Evolutionary conservation across 2,113 vertebrate species (phyloP), one percentile per base, ranked within the genome.

Genomic region (Pao palembangensis): DNA sequence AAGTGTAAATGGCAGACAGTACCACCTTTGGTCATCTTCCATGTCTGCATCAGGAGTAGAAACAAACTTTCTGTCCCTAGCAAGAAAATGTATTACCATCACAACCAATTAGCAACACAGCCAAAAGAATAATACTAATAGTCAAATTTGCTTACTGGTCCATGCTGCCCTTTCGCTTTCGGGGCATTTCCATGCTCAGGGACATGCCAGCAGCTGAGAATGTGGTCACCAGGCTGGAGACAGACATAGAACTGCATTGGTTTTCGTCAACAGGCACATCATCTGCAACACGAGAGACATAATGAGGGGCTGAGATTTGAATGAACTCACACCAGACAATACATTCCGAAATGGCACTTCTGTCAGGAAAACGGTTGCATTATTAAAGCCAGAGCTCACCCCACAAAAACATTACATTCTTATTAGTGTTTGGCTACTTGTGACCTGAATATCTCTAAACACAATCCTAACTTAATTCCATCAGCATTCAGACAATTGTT

Each of bases 151-250:
- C 94, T 92, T 67, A 96, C 95, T 90, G 92, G 58, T 96, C 94
- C 11, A 86, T 89, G 67, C 93, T 95, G 70, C 90, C 91, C 82
- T 93, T 95, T 56, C 93, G 91, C 67, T 98, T 97, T 69, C 93
- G 88, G 14, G 94, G 89, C 71, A 93, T 86, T 64, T 94, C 94
- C 55, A 56, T 69, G 15, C 56, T 89, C 18, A 90, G 80, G 11
- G 91, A 71, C 56, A 89, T 17, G 58, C 77, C 44, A 64, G 63
- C 42, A 59, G 82, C 75, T 61, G 88, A 58, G 8, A 77, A 17
- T 0, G 91, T 63, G 60, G 81, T 89, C 89, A 93, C 89, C 67
- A 91, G 69, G 88, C 78, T 79, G 63, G 90, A 58, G 61, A 85
- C 67, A 59, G 82, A 88, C 64, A 81, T 51, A 65, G 87, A 88